Conservation (phyloP, 2,797 vertebrate genomes). For the Macropodus opercularis region DNA sequence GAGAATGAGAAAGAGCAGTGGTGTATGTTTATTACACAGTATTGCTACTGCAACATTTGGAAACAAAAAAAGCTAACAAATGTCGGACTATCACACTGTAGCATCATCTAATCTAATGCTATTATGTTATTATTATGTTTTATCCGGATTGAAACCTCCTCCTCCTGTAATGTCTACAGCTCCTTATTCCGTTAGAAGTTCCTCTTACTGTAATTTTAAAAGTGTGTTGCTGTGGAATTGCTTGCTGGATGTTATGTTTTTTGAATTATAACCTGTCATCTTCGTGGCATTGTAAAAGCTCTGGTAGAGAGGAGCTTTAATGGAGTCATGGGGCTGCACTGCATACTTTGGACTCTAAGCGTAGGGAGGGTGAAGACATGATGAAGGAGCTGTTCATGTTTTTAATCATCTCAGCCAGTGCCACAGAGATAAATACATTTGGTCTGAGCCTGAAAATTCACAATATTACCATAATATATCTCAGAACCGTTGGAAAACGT, state of each 20-base stretch:
- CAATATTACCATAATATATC: neutral
- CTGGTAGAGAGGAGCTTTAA: conserved; percentile 16
- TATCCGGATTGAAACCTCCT: too few species aligned
- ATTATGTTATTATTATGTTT: too few species aligned
- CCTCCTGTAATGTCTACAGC: too few species aligned
- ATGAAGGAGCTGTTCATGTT: conserved; percentile 19
- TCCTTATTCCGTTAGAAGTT: neutral
- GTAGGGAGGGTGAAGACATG: conserved; percentile 1
- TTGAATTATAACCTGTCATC: conserved; percentile 22
- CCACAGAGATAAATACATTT: conserved; percentile 11
- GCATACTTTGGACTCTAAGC: conserved; percentile 22
- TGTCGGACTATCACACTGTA: too few species aligned
- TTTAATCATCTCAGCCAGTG: conserved; percentile 8
- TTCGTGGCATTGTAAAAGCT: neutral
- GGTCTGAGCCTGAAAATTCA: neutral
- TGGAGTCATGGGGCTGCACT: neutral
- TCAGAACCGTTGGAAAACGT: neutral
- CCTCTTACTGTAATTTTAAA: neutral
- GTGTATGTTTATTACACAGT: too few species aligned
- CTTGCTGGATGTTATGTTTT: conserved; percentile 1
- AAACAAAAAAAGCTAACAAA: too few species aligned
- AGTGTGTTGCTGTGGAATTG: conserved; percentile 3
- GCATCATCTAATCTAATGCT: too few species aligned
- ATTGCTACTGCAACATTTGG: too few species aligned
- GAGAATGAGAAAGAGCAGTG: too few species aligned